A percentile compares a stretch with the other conserved stretches of the same genome.
These are phyloP conservation scores for Stigmatopora nigra DNA, from an alignment of 2,113 vertebrate genomes.

Conservation along the genomic window DNA sequence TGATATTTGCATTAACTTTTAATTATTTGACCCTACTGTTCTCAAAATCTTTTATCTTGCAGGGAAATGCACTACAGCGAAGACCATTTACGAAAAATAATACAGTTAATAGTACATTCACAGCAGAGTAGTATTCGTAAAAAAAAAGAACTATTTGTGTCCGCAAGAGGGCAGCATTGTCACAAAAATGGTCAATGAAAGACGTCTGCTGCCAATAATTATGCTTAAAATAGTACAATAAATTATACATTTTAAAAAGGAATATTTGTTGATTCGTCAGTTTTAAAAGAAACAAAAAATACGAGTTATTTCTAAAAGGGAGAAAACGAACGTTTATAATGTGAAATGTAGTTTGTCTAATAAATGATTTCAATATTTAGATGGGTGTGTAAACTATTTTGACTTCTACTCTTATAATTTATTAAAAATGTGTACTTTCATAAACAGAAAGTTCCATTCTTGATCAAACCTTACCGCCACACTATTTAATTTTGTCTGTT, in stretches of 20 bases:
- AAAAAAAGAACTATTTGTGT: background rate
- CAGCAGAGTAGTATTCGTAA: background rate
- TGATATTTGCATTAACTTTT: constrained; percentile 29
- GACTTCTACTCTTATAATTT: background rate
- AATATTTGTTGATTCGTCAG: too few relatives aligned
- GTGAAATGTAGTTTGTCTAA: too few relatives aligned
- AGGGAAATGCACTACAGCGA: background rate
- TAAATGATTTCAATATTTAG: too few relatives aligned
- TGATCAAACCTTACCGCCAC: background rate
- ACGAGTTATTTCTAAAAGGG: too few relatives aligned
- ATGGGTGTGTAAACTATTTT: too few relatives aligned
- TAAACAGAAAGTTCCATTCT: background rate
- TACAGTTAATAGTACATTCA: background rate
- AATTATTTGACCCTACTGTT: constrained; percentile 10
- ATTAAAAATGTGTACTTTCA: background rate
- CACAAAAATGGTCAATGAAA: background rate
- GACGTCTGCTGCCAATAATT: background rate
- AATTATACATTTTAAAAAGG: too few relatives aligned
- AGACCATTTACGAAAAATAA: background rate
- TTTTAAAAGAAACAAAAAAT: too few relatives aligned
- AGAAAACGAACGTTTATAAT: too few relatives aligned
- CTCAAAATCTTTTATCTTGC: background rate
- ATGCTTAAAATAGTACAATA: background rate
- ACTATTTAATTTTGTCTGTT: background rate
- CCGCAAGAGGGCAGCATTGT: constrained; percentile 37